A percentile compares a stretch with the other conserved stretches of the same genome.
Conservation (phyloP, 2,797 vertebrate genomes). For the Clamator glandarius region DNA sequence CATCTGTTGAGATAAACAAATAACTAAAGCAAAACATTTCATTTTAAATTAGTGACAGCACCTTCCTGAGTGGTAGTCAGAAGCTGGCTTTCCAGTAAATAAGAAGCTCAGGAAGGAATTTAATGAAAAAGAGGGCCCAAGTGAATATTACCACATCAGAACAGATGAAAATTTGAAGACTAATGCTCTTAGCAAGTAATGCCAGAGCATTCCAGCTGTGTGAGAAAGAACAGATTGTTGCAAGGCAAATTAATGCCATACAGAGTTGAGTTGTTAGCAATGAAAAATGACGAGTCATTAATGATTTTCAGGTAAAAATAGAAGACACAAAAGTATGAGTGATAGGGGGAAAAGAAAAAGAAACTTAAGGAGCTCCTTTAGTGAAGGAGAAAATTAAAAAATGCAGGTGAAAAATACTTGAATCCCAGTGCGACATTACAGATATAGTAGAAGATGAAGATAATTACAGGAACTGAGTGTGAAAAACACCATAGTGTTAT, state of each 20-base stretch:
- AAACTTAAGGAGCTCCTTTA: background rate
- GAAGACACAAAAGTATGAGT: background rate
- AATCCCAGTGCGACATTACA: background rate
- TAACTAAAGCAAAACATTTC: background rate
- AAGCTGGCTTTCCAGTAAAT: background rate
- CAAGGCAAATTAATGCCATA: background rate
- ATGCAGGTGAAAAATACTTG: background rate
- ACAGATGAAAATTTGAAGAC: background rate
- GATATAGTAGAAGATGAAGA: background rate
- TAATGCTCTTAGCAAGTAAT: background rate
- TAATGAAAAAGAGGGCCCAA: background rate
- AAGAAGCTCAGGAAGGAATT: background rate
- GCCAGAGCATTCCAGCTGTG: background rate
- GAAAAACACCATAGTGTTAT: background rate
- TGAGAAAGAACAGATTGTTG: background rate
- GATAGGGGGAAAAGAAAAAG: background rate
- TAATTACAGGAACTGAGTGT: background rate
- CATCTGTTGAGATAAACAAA: conserved; percentile 2
- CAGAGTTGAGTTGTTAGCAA: background rate
- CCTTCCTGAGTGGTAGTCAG: background rate
- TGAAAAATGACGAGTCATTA: conserved; percentile 2
- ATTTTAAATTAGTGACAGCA: background rate
- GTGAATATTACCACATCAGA: background rate
- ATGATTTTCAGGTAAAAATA: conserved; percentile 4
- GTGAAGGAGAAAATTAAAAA: background rate